phyloP scores from a whole-genome alignment of 2,113 vertebrate genomes.

The Hemiprocne comata region DNA sequence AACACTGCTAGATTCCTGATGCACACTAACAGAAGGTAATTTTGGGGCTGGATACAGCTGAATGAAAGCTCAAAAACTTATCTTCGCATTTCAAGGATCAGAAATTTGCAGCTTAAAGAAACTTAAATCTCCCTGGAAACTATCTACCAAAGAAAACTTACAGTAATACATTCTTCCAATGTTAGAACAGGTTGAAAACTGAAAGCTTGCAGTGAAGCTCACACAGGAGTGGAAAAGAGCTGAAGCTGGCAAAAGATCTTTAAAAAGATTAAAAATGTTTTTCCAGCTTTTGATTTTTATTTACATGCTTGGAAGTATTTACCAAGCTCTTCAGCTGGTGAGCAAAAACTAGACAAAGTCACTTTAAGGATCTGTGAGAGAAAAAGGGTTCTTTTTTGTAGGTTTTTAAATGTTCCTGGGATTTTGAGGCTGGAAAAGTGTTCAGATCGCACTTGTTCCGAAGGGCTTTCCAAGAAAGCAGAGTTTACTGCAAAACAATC shows the following conservation, averaged over 20 bases:
- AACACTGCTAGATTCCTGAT: background rate
- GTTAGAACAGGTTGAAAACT: background rate
- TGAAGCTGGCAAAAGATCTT: background rate
- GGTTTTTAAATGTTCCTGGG: background rate
- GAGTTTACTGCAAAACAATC: background rate
- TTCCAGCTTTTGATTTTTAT: background rate
- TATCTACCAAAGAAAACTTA: background rate
- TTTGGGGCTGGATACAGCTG: background rate
- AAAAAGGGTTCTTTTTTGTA: background rate
- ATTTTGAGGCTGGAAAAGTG: background rate
- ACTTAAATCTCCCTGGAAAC: background rate
- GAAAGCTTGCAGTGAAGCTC: background rate
- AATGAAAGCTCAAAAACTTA: background rate
- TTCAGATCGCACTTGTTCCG: background rate
- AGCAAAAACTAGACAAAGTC: background rate
- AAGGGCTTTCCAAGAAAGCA: background rate
- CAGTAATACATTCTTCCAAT: accelerated
- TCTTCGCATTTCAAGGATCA: background rate
- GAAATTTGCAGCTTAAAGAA: background rate
- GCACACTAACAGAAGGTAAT: background rate
- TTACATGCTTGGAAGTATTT: background rate
- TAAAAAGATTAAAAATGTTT: background rate
- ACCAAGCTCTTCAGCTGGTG: background rate
- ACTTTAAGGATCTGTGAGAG: background rate
- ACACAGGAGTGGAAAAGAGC: background rate